Base-by-base conservation (phyloP, 2,888 invertebrate species). In the Sepioteuthis lessoniana region DNA sequence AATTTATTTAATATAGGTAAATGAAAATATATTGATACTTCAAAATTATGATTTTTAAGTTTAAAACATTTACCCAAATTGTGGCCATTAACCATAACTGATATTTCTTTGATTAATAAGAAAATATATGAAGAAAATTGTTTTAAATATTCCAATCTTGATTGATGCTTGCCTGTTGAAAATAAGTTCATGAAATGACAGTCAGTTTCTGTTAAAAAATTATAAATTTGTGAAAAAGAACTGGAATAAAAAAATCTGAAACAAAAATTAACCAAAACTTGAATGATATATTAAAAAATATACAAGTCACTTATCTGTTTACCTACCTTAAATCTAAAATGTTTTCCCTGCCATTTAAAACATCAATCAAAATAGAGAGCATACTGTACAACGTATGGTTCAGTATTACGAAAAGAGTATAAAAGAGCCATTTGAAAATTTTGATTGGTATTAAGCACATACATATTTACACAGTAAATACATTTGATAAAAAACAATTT, bases 241-340 rank as follows among this genome's bases (percentile, higher is more conserved):
- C 55, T 55, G 55, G 16, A 76, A 35, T 76, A 35, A 76, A 76
- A 55, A 76, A 1, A 76, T 76, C 76, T 76, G n/a, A 76, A 76
- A 76, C 16, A 76, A n/a, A 76, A 76, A 76, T 35, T 76, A 76
- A n/a, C 76, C n/a, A 76, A 35, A 76, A 31, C n/a, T 76, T 76
- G n/a, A 35, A 21, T 76, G n/a, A 76, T 16, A 76, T n/a, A n/a
- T 21, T 50, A 76, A 76, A 76, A 76, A n/a, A 76, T 31, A 76
- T 76, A n/a, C n/a, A n/a, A 76, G 76, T 76, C 76, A n/a, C 35
- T 76, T n/a, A 76, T n/a, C n/a, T 76, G 76, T 76, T 76, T 76
- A 76, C 76, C 76, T 76, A 76, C 76, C 76, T 76, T 76, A 13
- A 35, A 76, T 76, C 76, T 16, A 76, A 76, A 76, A 35, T 76